A percentile compares a stretch with the other conserved stretches of the same genome.
These are phyloP conservation scores for Calcarius ornatus DNA, from an alignment of 2,113 vertebrate genomes.

Conservation along the genomic window DNA sequence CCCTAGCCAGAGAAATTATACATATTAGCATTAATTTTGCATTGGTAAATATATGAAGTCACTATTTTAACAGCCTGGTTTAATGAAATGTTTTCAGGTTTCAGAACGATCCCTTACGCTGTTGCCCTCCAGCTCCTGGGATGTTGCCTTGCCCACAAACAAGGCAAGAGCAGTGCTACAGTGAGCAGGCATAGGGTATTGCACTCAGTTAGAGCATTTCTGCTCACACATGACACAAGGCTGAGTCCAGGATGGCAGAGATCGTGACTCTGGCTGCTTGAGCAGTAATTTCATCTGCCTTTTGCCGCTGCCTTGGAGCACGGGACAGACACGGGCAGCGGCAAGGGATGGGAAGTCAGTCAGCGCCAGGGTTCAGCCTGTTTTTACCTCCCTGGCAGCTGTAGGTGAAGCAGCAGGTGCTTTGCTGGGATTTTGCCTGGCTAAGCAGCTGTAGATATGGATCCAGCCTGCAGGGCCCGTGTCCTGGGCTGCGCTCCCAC, in stretches of 20 bases:
- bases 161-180: fast-evolving
- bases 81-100: not conserved
- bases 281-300: not conserved
- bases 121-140: not conserved
- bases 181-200: not conserved
- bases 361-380: not conserved
- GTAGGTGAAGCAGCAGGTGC: constrained; percentile 42
- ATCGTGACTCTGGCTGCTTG: not conserved
- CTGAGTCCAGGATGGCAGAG: not conserved
- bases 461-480: not conserved
- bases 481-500: not conserved
- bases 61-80: not conserved
- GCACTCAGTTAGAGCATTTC: not conserved
- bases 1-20: not conserved
- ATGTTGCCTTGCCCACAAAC: not conserved
- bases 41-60: not conserved
- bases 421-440: not conserved
- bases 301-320: not conserved
- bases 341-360: not conserved
- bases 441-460: constrained; percentile 5
- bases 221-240: not conserved
- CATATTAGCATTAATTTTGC: not conserved
- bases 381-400: not conserved
- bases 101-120: not conserved
- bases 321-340: fast-evolving